These are phyloP conservation scores for Pinna nobilis DNA, from an alignment of 1,140 invertebrate genomes.

Conservation along the genomic window DNA sequence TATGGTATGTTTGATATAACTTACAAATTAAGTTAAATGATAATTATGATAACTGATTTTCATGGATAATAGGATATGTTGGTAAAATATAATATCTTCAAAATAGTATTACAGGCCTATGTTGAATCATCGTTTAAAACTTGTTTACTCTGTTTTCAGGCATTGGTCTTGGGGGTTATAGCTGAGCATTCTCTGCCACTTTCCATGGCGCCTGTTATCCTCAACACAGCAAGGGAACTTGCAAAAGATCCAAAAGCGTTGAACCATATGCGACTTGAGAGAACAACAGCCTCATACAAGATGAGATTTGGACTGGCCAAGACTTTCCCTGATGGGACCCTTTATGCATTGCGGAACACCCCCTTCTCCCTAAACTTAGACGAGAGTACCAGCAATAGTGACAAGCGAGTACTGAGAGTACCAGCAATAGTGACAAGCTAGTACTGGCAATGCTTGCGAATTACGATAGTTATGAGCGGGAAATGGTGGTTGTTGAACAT, in stretches of 20 bases:
- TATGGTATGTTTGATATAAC: no score
- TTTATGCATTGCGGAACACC: constrained; percentile 8
- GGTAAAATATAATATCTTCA: no score
- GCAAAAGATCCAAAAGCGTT: constrained; percentile 22
- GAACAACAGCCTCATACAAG: constrained; percentile 43
- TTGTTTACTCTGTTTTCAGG: no score
- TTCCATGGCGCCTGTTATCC: no score
- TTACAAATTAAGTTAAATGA: no score
- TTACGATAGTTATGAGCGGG: constrained; percentile 1
- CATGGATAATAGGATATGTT: no score
- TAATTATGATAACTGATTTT: no score
- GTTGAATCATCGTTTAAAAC: no score
- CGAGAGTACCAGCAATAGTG: constrained; percentile 46
- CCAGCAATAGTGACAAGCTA: constrained; percentile 35
- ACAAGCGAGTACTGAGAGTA: constrained; percentile 45
- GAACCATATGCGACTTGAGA: constrained; percentile 19
- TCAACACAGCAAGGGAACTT: no score
- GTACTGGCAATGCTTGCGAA: constrained; percentile 46
- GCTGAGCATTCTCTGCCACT: no score
- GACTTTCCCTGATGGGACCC: constrained; percentile 17
- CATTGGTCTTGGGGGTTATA: no score
- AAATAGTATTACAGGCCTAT: no score
- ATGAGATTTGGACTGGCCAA: constrained; percentile 32
- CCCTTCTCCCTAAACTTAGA: constrained; percentile 55
- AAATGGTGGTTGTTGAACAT: constrained; percentile 21